phyloP scores from a whole-genome alignment of 2,888 invertebrate species.

The Dioctria rufipes region DNA sequence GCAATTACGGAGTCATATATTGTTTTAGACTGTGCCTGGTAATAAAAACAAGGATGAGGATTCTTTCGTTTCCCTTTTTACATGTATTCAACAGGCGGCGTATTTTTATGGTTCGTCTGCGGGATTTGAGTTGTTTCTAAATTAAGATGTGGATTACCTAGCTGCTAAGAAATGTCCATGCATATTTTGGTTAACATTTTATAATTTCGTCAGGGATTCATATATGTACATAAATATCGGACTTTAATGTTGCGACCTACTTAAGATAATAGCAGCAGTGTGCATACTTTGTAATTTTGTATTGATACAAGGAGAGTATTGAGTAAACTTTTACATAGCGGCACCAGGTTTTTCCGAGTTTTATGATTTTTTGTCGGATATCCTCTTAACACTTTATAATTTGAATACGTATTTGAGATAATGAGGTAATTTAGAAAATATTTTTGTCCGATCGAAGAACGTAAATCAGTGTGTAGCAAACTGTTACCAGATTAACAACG shows the following conservation, averaged over 20 bases:
- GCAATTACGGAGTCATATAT: too few relatives aligned
- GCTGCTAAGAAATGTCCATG: conserved; percentile 6
- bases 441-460: conserved; percentile 43
- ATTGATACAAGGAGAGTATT: conserved; percentile 32
- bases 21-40: too few relatives aligned
- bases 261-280: neutral
- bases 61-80: conserved; percentile 25
- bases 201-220: too few relatives aligned
- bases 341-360: too few relatives aligned
- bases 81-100: conserved; percentile 2
- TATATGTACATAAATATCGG: conserved; percentile 24
- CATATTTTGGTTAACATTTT: neutral
- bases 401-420: conserved; percentile 18
- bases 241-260: conserved; percentile 6
- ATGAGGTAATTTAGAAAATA: conserved; percentile 46
- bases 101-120: conserved; percentile 12
- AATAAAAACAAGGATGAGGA: conserved; percentile 1
- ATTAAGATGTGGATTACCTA: too few relatives aligned
- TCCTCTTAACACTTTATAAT: conserved; percentile 1
- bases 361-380: neutral
- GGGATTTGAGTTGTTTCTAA: too few relatives aligned
- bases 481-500: conserved; percentile 30
- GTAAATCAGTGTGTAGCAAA: conserved; percentile 47
- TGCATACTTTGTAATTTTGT: conserved; percentile 33
- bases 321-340: conserved; percentile 41